Percentiles rank a stretch among this genome's conserved stretches.
Conservation (phyloP, 2,888 invertebrate genomes). For the Zaprionus lineosus region DNA sequence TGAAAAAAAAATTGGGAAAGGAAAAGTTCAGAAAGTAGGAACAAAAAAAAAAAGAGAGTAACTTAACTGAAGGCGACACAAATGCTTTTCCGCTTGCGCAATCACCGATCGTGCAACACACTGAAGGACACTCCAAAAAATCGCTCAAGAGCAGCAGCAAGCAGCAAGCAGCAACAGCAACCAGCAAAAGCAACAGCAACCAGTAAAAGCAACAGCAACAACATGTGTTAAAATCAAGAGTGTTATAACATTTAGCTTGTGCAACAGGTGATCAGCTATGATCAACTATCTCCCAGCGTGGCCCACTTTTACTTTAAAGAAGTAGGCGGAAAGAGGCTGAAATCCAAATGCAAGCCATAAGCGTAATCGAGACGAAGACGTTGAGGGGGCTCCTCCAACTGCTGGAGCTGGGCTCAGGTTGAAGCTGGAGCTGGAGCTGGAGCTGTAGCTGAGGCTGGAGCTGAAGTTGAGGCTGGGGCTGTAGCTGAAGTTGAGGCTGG, state of each 20-base stretch:
- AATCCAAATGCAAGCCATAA: conserved; percentile 55
- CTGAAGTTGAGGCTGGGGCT: no score
- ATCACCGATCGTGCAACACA: conserved; percentile 32
- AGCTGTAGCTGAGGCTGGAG: no score
- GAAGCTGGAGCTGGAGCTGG: no score
- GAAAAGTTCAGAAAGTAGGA: no score
- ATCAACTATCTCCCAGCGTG: conserved; percentile 70
- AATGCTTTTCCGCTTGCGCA: conserved; percentile 53
- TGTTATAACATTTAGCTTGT: conserved; percentile 65
- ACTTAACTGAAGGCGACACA: conserved; percentile 20
- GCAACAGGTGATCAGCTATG: conserved; percentile 59
- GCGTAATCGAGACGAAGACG: conserved; percentile 47
- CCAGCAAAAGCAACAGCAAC: no score
- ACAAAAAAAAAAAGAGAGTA: no score
- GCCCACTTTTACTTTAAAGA: conserved; percentile 60
- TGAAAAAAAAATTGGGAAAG: no score
- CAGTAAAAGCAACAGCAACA: conserved; percentile 26
- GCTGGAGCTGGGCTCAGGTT: no score
- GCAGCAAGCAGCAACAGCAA: conserved; percentile 2
- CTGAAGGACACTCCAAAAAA: conserved; percentile 64
- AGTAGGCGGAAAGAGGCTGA: conserved; percentile 41
- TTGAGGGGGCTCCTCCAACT: no score
- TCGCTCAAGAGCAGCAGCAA: conserved; percentile 6
- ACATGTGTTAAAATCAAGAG: conserved; percentile 60
- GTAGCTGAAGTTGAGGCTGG: no score